Evolutionary conservation across 2,113 vertebrate genomes (phyloP).

Genomic region (Chionodraco myersi): DNA sequence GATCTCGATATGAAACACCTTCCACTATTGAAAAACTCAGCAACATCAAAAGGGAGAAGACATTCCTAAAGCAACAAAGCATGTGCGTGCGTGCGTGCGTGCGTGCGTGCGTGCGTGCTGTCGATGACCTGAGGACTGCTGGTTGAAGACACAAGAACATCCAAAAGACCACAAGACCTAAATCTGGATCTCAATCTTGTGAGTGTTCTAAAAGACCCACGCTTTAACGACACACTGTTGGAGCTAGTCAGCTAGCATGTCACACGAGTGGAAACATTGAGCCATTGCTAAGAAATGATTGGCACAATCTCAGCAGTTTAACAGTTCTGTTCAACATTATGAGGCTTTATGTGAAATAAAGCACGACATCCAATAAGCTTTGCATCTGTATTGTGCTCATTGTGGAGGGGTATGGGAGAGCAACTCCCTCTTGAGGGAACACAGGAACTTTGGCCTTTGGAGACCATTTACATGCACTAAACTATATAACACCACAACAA

Average conservation of each 20-base stretch:
- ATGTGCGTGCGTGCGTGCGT: not conserved
- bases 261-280: constrained; percentile 10
- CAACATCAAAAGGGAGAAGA: constrained; percentile 70
- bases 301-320: constrained; percentile 31
- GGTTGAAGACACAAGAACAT: constrained; percentile 39
- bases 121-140: constrained; percentile 5
- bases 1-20: constrained; percentile 83
- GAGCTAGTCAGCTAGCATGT: constrained; percentile 7
- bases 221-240: constrained; percentile 16
- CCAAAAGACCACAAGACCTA: not conserved
- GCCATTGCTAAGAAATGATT: constrained; percentile 2
- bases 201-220: not conserved
- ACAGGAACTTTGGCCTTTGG: no score
- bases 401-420: no score
- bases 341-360: constrained; percentile 11
- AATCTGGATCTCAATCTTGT: constrained; percentile 25
- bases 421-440: no score
- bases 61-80: constrained; percentile 47
- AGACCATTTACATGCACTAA: no score
- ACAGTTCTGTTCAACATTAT: constrained; percentile 18
- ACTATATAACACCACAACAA: no score
- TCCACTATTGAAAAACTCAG: constrained; percentile 62
- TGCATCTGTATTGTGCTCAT: no score
- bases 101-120: not conserved
- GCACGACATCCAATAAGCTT: not conserved